Percentiles rank a stretch among this genome's conserved stretches.
Evolutionary conservation across 2,888 invertebrate species (phyloP).

Genomic region (Patella depressa): DNA sequence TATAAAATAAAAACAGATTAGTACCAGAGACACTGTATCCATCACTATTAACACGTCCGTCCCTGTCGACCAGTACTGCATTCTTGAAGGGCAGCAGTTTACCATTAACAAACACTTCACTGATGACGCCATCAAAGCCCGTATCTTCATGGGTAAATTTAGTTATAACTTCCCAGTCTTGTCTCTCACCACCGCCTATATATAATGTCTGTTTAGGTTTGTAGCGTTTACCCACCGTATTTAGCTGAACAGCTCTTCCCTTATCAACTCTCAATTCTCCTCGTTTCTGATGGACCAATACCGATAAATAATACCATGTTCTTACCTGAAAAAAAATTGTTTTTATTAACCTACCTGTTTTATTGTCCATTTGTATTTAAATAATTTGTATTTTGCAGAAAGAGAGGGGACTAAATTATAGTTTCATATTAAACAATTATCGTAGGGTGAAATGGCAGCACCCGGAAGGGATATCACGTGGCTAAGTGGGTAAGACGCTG

Average conservation of each 20-base stretch:
- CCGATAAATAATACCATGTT: conserved; percentile 38
- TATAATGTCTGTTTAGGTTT: conserved; percentile 15
- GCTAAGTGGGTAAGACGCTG: no score
- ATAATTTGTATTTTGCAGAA: no score
- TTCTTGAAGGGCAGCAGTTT: conserved; percentile 17
- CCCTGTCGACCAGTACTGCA: conserved; percentile 17
- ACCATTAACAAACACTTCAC: conserved; percentile 26
- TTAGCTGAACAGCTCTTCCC: conserved; percentile 30
- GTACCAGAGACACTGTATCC: conserved; percentile 29
- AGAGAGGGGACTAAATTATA: no score
- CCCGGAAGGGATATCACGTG: no score
- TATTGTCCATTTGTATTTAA: no score
- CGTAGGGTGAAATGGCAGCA: no score
- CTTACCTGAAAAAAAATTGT: conserved; percentile 25
- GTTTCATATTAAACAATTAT: no score
- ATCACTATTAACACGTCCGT: conserved; percentile 23
- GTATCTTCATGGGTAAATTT: conserved; percentile 16
- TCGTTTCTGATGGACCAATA: conserved; percentile 27
- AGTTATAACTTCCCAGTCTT: conserved; percentile 18
- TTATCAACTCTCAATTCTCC: conserved; percentile 35
- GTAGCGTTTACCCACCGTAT: conserved; percentile 22
- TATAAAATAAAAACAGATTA: no score
- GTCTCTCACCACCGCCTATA: conserved; percentile 20
- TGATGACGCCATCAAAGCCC: conserved; percentile 25
- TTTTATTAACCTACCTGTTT: no score